A percentile compares a stretch with the other conserved stretches of the same genome.
phyloP scores from a whole-genome alignment of 2,888 invertebrate genomes.

The Pristionchus maxplancki region DNA sequence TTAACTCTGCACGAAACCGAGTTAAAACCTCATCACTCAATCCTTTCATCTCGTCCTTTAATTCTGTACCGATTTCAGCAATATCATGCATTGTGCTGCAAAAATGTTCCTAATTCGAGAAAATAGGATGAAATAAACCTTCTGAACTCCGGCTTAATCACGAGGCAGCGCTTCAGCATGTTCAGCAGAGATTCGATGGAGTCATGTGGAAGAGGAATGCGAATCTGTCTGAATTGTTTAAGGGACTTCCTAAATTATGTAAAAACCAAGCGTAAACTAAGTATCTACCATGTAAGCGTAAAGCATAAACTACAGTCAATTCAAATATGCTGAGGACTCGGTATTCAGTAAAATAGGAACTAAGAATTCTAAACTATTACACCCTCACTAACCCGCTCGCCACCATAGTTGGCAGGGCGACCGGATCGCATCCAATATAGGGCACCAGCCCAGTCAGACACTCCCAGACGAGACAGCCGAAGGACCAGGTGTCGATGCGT shows the following conservation, averaged over 20 bases:
- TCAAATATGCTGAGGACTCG: too few relatives aligned
- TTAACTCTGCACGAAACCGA: too few relatives aligned
- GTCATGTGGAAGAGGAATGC: background rate
- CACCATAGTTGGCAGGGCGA: background rate
- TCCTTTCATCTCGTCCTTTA: background rate
- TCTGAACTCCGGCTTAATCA: background rate
- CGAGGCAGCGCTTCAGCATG: background rate
- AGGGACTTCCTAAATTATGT: background rate
- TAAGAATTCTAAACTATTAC: too few relatives aligned
- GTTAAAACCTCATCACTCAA: background rate
- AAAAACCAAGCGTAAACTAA: too few relatives aligned
- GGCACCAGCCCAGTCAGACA: background rate
- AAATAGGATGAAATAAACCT: too few relatives aligned
- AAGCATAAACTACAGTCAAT: too few relatives aligned
- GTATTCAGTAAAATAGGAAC: too few relatives aligned
- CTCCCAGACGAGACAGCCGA: constrained; percentile 7
- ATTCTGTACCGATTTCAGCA: background rate
- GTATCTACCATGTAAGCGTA: too few relatives aligned
- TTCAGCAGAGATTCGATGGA: background rate
- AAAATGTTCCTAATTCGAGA: background rate
- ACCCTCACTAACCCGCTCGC: background rate
- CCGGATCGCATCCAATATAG: background rate
- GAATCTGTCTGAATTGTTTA: background rate
- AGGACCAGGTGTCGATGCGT: background rate
- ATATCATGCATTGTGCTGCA: background rate